Percentiles rank a stretch among this genome's conserved stretches.
Evolutionary conservation across 2,113 vertebrate species (phyloP).

Genomic region (Myrmecobius fasciatus): DNA sequence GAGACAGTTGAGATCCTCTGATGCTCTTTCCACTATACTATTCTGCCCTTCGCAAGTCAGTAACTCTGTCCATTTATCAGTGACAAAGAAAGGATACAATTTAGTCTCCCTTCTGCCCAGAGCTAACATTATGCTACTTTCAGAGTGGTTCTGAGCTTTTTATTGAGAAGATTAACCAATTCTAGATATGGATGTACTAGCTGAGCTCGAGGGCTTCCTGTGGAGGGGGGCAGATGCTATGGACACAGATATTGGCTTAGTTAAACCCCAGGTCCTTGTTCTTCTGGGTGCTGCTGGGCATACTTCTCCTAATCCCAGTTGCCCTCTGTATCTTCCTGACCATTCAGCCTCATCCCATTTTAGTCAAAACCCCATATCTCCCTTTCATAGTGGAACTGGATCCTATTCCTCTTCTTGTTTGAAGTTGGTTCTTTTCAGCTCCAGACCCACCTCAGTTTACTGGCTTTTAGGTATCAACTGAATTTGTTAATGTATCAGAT

Average conservation of each 20-base stretch:
- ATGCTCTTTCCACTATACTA: neutral
- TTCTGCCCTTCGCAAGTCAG: neutral
- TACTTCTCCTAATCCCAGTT: neutral
- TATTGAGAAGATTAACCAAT: neutral
- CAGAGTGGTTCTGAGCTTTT: neutral
- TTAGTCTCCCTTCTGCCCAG: neutral
- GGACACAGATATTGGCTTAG: neutral
- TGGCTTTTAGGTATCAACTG: neutral
- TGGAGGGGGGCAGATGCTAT: neutral
- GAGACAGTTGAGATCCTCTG: neutral
- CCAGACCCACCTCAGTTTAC: neutral
- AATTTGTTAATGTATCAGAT: neutral
- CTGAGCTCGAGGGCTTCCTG: neutral
- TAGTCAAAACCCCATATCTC: neutral
- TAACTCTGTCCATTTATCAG: neutral
- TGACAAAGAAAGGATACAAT: neutral
- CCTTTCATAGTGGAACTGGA: neutral
- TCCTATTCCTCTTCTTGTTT: neutral
- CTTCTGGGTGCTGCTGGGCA: neutral
- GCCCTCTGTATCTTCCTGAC: neutral
- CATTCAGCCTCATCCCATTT: neutral
- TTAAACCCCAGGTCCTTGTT: neutral
- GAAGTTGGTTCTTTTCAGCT: neutral
- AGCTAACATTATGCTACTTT: neutral
- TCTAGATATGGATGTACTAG: neutral